Evolutionary conservation across 1,140 invertebrate species (phyloP).

Genomic region (Helicoverpa zea): DNA sequence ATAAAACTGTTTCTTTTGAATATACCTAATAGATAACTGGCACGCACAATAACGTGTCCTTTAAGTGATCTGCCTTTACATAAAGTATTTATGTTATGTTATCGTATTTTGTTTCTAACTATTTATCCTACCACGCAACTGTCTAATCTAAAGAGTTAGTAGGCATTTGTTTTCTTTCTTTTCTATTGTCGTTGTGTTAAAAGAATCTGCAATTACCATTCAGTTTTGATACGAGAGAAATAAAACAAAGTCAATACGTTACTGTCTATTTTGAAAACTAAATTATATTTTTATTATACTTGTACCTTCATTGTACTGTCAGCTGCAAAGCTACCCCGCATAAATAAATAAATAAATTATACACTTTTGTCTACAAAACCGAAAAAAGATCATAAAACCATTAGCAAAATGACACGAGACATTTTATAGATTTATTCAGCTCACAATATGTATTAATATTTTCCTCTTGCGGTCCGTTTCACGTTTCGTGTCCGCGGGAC

Average conservation of each 20-base stretch:
- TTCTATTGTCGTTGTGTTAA: no score
- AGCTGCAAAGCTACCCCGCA: no score
- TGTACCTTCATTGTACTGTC: no score
- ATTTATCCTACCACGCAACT: background rate
- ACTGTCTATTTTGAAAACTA: no score
- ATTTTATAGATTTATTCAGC: background rate
- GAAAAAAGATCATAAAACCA: background rate
- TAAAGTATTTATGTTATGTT: background rate
- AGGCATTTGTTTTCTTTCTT: background rate
- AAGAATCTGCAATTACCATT: no score
- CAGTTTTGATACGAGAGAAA: no score
- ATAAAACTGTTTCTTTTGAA: background rate
- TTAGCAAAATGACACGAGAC: background rate
- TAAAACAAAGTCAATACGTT: no score
- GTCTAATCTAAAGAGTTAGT: background rate
- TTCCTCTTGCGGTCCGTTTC: background rate
- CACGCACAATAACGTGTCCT: background rate
- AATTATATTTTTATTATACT: background rate
- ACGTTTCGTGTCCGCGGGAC: constrained; percentile 8
- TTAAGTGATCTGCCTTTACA: background rate
- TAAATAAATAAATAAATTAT: no score
- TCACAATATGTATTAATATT: background rate
- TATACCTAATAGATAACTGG: background rate
- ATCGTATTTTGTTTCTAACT: background rate
- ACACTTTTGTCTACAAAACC: background rate